phyloP scores from a whole-genome alignment of 2,888 invertebrate species.

The Alloplasta piceator region DNA sequence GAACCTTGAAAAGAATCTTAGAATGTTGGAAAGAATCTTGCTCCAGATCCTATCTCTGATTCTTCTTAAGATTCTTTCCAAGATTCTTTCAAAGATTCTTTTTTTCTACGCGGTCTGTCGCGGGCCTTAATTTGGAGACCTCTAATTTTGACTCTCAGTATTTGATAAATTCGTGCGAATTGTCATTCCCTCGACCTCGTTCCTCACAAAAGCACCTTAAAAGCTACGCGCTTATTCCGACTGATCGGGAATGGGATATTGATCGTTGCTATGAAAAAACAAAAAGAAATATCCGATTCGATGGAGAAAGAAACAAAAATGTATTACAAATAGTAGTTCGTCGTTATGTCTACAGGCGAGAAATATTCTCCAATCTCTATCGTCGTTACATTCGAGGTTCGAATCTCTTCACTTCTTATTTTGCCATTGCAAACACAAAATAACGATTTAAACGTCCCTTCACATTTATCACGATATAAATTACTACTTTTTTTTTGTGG shows the following conservation, averaged over 20 bases:
- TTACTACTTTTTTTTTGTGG: conserved; percentile 66
- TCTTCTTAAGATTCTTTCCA: no score
- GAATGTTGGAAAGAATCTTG: no score
- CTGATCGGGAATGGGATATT: not conserved
- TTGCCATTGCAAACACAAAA: not conserved
- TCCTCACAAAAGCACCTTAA: not conserved
- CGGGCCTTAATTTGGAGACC: no score
- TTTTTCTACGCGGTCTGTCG: no score
- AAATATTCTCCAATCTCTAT: not conserved
- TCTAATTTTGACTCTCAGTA: not conserved
- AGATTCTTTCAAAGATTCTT: no score
- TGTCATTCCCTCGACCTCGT: not conserved
- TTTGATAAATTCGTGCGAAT: not conserved
- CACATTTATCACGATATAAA: conserved; percentile 69
- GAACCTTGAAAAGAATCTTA: no score
- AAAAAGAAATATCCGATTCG: conserved; percentile 6
- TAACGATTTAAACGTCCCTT: not conserved
- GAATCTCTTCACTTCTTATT: no score
- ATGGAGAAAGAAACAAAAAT: conserved; percentile 16
- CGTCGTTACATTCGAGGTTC: no score
- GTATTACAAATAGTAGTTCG: conserved; percentile 40
- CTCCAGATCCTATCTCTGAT: no score
- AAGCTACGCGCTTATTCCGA: not conserved
- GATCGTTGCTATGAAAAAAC: conserved; percentile 19
- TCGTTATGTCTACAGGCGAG: conserved; percentile 33